A percentile compares a stretch with the other conserved stretches of the same genome.
phyloP scores from a whole-genome alignment of 2,797 vertebrate genomes.

The Tauraco hartlaubi region DNA sequence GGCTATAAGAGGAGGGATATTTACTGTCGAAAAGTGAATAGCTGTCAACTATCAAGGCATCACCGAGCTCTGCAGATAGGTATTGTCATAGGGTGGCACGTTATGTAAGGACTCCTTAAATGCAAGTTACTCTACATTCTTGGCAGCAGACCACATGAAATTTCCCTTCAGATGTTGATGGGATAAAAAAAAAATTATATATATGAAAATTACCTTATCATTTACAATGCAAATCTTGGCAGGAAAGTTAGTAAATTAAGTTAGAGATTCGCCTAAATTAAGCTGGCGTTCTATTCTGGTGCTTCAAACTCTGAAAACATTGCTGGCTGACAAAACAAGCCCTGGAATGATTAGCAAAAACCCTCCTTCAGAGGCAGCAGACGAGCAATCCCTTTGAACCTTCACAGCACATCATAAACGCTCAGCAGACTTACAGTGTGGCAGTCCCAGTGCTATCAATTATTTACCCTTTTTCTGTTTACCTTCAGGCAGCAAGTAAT shows the following conservation, averaged over 20 bases:
- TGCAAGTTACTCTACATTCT: conserved; percentile 40
- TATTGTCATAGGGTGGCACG: conserved; percentile 23
- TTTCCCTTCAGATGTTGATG: conserved; percentile 58
- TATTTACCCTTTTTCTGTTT: conserved; percentile 88
- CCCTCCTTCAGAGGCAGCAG: conserved; percentile 56
- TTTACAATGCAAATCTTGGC: conserved; percentile 70
- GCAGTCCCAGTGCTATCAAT: conserved; percentile 86
- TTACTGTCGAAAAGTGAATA: not conserved
- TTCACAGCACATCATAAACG: conserved; percentile 64
- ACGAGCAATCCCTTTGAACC: conserved; percentile 67
- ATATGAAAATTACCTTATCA: conserved; percentile 66
- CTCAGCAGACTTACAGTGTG: conserved; percentile 80
- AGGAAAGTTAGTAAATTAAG: conserved; percentile 65
- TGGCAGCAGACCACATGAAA: conserved; percentile 65
- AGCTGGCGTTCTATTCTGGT: conserved; percentile 60
- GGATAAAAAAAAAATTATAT: conserved; percentile 1
- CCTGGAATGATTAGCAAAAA: conserved; percentile 59
- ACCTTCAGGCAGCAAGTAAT: conserved; percentile 87
- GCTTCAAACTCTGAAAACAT: conserved; percentile 55
- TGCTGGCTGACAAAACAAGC: conserved; percentile 63
- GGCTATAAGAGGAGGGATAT: not conserved
- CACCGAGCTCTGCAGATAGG: not conserved
- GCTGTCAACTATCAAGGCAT: not conserved
- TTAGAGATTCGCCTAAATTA: conserved; percentile 63
- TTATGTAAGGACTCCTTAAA: conserved; percentile 44